These are phyloP conservation scores for Xenentodon cancila DNA, from an alignment of 2,797 vertebrate species.

Conservation along the genomic window DNA sequence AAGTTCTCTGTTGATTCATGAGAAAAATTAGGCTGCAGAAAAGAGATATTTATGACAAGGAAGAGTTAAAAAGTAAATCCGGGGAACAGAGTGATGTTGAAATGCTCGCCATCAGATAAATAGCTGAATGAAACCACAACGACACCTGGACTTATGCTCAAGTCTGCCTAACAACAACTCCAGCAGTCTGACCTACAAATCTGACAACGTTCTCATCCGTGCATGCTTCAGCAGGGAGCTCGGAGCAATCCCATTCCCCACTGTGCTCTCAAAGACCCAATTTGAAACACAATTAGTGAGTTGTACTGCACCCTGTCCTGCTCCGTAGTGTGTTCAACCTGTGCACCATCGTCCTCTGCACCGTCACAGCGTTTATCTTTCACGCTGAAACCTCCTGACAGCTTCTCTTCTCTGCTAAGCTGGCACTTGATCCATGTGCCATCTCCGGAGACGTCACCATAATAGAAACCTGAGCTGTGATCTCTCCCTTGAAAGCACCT, in stretches of 20 bases:
- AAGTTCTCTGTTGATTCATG: slow-evolving; percentile 21
- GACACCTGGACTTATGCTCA: slow-evolving; percentile 55
- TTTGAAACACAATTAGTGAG: slow-evolving; percentile 84
- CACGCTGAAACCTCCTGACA: slow-evolving; percentile 56
- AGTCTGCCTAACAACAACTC: slow-evolving; percentile 84
- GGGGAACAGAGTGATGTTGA: not conserved
- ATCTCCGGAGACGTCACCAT: slow-evolving; percentile 78
- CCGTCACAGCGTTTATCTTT: slow-evolving; percentile 61
- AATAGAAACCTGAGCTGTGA: slow-evolving; percentile 79
- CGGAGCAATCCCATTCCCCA: slow-evolving; percentile 77
- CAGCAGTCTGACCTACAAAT: slow-evolving; percentile 86
- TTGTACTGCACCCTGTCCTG: slow-evolving; percentile 57
- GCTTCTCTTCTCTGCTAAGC: slow-evolving; percentile 62
- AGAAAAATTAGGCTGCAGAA: slow-evolving; percentile 8
- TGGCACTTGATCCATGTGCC: slow-evolving; percentile 54
- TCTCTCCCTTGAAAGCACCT: slow-evolving; percentile 77
- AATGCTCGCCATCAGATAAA: slow-evolving; percentile 24
- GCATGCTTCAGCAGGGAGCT: slow-evolving; percentile 75
- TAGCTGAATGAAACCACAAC: slow-evolving; percentile 43
- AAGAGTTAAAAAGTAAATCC: slow-evolving; percentile 25
- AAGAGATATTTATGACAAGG: slow-evolving; percentile 4
- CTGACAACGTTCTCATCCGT: slow-evolving; percentile 82
- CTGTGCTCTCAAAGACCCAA: slow-evolving; percentile 80
- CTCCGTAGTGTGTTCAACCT: slow-evolving; percentile 52
- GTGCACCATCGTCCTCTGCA: slow-evolving; percentile 40